Evolutionary conservation across 2,888 invertebrate genomes (phyloP).

Genomic region (Sialis lutaria): DNA sequence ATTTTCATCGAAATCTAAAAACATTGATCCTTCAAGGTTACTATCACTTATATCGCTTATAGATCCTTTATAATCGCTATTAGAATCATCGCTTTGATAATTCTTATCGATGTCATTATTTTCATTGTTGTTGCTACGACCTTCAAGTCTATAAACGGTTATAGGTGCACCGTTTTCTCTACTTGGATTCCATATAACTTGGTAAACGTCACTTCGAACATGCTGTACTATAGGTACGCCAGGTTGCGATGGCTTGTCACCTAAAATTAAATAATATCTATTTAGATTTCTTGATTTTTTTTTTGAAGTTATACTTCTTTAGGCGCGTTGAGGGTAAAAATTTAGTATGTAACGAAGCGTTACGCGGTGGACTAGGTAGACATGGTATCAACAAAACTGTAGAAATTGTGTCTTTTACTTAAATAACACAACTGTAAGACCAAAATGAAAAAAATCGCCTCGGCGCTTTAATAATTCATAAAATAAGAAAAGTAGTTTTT

Average conservation of each 20-base stretch:
- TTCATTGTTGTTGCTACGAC: slow-evolving; percentile 16
- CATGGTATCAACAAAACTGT: too few species aligned
- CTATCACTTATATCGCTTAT: background rate
- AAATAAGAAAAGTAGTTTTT: too few species aligned
- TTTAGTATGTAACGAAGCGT: too few species aligned
- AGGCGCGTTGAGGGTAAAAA: too few species aligned
- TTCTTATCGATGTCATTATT: background rate
- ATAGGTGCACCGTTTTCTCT: slow-evolving; percentile 61
- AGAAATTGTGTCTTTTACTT: too few species aligned
- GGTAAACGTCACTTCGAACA: slow-evolving; percentile 53
- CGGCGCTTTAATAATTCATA: too few species aligned
- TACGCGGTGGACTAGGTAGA: too few species aligned
- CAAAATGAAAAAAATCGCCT: too few species aligned
- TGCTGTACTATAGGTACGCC: slow-evolving; percentile 58
- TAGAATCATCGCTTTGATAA: background rate
- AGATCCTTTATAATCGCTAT: background rate
- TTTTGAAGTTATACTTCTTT: too few species aligned
- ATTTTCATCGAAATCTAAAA: background rate
- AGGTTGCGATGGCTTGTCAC: slow-evolving; percentile 64
- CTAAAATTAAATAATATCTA: slow-evolving; percentile 22
- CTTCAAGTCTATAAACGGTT: slow-evolving; percentile 58
- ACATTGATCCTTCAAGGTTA: background rate
- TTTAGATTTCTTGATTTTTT: too few species aligned
- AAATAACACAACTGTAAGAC: too few species aligned
- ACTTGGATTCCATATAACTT: slow-evolving; percentile 68